phyloP scores from a whole-genome alignment of 2,113 vertebrate genomes.

The Megalops atlanticus region DNA sequence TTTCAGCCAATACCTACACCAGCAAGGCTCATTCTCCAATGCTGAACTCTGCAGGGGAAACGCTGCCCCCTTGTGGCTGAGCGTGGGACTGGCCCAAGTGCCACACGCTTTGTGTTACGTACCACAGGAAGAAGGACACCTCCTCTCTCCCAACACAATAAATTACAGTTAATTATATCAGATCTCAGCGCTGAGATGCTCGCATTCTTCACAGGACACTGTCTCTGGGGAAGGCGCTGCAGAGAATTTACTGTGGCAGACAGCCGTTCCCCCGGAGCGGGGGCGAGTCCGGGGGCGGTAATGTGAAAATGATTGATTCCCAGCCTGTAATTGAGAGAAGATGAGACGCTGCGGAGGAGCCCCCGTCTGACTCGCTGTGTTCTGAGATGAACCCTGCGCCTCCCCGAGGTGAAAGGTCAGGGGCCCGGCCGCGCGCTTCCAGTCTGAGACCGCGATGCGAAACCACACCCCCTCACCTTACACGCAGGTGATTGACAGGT shows the following conservation, averaged over 20 bases:
- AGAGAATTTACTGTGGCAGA: slow-evolving; percentile 31
- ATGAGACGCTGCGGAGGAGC: no score
- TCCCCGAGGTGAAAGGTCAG: no score
- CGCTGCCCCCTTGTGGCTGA: background rate
- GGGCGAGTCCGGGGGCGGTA: no score
- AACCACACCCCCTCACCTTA: no score
- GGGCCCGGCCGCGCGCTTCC: no score
- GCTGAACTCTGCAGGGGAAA: background rate
- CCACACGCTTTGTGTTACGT: background rate
- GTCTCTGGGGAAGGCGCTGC: slow-evolving; percentile 38
- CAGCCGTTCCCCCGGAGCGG: background rate
- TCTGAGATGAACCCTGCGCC: no score
- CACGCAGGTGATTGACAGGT: no score
- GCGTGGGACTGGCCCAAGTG: background rate
- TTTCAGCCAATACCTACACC: no score
- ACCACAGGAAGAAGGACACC: no score
- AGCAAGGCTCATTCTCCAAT: background rate
- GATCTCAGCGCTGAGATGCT: background rate
- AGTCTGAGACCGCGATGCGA: no score
- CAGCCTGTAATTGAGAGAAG: background rate
- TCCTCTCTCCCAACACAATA: background rate
- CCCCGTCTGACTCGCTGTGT: no score
- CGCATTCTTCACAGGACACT: background rate
- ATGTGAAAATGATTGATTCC: background rate
- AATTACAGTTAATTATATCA: slow-evolving; percentile 17